These are phyloP conservation scores for Scarus forsteni DNA, from an alignment of 2,797 vertebrate genomes.

Conservation along the genomic window DNA sequence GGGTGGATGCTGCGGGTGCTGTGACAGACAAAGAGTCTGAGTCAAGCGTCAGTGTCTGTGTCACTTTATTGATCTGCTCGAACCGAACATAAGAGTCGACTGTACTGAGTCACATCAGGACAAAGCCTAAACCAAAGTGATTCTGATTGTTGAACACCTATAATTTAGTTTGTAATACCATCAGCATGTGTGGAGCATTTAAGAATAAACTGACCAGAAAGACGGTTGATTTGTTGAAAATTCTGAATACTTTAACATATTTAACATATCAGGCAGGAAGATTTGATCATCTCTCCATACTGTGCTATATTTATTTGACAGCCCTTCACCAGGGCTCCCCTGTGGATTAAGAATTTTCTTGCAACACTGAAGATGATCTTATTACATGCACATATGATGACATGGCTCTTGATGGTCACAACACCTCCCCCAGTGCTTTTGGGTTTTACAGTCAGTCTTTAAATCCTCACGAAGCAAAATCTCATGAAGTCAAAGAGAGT, in stretches of 20 bases:
- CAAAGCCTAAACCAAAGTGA: background rate
- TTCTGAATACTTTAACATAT: background rate
- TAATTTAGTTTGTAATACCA: no score
- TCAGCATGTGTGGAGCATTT: no score
- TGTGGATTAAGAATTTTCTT: background rate
- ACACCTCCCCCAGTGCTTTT: no score
- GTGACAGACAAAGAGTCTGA: conserved; percentile 35
- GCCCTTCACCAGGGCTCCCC: background rate
- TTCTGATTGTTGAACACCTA: no score
- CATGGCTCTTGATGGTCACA: background rate
- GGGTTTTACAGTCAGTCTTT: no score
- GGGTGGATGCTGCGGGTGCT: conserved; percentile 14
- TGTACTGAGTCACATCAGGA: conserved; percentile 20
- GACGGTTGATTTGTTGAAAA: background rate
- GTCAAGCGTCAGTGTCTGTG: conserved; percentile 34
- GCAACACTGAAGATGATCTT: background rate
- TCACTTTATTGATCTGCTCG: conserved; percentile 44
- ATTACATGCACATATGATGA: conserved; percentile 1
- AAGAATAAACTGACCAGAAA: no score
- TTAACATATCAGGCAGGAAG: background rate
- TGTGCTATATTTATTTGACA: background rate
- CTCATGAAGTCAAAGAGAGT: no score
- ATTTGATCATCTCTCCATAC: background rate
- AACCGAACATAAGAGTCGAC: conserved; percentile 31
- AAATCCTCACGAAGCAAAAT: no score